A percentile compares a stretch with the other conserved stretches of the same genome.
These are phyloP conservation scores for Drosophila elegans DNA, from an alignment of 1,140 invertebrate genomes.

Conservation along the genomic window DNA sequence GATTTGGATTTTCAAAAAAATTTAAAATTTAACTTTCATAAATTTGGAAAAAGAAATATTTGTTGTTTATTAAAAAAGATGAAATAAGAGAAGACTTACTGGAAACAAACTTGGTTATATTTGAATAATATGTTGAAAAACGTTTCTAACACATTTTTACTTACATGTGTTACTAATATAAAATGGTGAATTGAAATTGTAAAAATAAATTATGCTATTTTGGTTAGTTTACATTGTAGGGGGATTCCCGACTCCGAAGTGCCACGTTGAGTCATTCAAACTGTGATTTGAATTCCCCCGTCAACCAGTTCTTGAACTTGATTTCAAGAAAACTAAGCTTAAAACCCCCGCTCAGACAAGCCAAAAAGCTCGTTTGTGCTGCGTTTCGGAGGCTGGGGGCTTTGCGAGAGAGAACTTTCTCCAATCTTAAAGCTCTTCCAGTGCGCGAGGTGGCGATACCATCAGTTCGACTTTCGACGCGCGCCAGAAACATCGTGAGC, in stretches of 20 bases:
- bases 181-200: no score
- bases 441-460: constrained; percentile 12
- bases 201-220: no score
- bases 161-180: no score
- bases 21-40: no score
- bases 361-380: background rate
- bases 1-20: no score
- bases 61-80: no score
- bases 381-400: constrained; percentile 2
- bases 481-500: constrained; percentile 69
- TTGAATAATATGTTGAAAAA: no score
- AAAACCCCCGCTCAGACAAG: background rate
- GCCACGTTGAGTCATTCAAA: background rate
- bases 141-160: no score
- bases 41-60: no score
- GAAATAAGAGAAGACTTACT: no score
- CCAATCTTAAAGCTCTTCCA: constrained; percentile 49
- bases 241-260: background rate
- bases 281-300: background rate
- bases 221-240: background rate
- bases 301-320: no score
- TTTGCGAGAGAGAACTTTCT: constrained; percentile 7
- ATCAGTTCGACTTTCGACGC: constrained; percentile 66
- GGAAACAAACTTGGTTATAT: no score
- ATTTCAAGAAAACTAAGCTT: background rate